These are phyloP conservation scores for Morinoia aosen DNA, from an alignment of 2,888 invertebrate genomes.

Conservation along the genomic window DNA sequence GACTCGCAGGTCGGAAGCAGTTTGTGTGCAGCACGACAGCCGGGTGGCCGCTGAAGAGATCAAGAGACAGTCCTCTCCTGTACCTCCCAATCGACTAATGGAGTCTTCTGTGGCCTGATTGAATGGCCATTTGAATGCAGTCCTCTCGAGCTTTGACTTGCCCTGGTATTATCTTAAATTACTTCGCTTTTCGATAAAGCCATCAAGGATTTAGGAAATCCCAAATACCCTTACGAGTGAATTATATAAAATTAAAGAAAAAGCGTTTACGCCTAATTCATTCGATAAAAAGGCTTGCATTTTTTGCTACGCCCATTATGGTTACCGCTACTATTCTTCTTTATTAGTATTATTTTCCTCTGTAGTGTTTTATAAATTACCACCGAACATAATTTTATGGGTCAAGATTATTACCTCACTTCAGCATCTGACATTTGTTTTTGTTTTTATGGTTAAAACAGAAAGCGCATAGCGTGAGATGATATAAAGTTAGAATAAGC, in stretches of 20 bases:
- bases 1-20: not conserved
- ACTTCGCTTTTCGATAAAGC: not conserved
- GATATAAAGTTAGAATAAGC: too few species aligned
- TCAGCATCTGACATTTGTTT: too few species aligned
- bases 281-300: not conserved
- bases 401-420: too few species aligned
- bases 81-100: conserved; percentile 22
- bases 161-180: not conserved
- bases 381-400: too few species aligned
- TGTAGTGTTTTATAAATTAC: too few species aligned
- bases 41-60: not conserved
- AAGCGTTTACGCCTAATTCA: not conserved
- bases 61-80: not conserved
- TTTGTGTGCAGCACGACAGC: not conserved
- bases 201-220: not conserved
- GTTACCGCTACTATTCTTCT: too few species aligned
- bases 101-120: conserved; percentile 37
- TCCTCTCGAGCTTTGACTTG: conserved; percentile 13
- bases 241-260: not conserved
- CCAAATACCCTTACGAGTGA: not conserved
- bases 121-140: conserved; percentile 26
- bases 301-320: not conserved
- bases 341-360: too few species aligned
- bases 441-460: too few species aligned
- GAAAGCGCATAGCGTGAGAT: too few species aligned